Conservation (phyloP, 1,140 invertebrate species). For the Choristoneura fumiferana region DNA sequence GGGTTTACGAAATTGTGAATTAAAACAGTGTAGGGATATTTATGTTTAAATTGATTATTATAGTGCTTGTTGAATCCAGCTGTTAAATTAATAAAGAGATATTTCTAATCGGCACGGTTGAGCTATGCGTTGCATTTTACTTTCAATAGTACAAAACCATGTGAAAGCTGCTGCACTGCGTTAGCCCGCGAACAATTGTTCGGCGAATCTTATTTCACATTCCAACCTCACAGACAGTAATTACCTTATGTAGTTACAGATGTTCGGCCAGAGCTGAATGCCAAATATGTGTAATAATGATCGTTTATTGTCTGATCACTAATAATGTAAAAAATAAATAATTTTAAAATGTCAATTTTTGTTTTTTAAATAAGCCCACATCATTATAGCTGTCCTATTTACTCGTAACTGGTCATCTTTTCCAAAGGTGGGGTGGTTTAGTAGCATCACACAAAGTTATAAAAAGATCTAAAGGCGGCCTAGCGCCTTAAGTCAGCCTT, state of each 20-base stretch:
- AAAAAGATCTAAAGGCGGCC: no score
- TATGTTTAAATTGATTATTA: slow-evolving; percentile 10
- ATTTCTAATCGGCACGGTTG: slow-evolving; percentile 1
- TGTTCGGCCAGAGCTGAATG: slow-evolving; percentile 60
- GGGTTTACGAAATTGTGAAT: neutral
- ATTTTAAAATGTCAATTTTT: neutral
- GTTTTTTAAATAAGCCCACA: no score
- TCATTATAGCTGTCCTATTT: no score
- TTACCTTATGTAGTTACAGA: slow-evolving; percentile 33
- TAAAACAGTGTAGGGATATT: neutral
- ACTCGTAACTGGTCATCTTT: no score
- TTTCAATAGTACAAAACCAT: slow-evolving; percentile 42
- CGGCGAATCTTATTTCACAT: slow-evolving; percentile 48
- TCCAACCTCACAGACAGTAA: slow-evolving; percentile 49
- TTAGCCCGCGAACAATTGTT: slow-evolving; percentile 24
- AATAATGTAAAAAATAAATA: slow-evolving; percentile 28
- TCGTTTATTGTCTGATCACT: slow-evolving; percentile 59
- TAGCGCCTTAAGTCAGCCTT: no score
- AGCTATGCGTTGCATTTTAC: slow-evolving; percentile 33
- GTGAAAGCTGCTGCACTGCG: slow-evolving; percentile 1
- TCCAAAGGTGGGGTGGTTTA: no score
- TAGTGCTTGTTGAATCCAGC: slow-evolving; percentile 5
- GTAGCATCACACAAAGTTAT: no score
- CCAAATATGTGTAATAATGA: slow-evolving; percentile 62
- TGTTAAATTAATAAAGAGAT: neutral